Conservation (phyloP, 1,140 invertebrate species). For the Coptotermes formosanus region DNA sequence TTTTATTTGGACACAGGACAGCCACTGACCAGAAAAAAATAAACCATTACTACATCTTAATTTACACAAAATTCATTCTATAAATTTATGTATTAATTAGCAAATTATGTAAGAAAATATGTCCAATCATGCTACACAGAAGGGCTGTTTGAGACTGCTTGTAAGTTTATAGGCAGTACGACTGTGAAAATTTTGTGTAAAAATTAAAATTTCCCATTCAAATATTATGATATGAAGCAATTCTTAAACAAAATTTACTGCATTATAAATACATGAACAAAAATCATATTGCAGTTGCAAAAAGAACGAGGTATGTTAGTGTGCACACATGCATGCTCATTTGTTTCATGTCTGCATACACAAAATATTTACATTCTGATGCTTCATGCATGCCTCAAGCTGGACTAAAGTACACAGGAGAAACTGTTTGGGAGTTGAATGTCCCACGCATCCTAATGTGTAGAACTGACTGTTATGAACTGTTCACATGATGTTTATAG, state of each 20-base stretch:
- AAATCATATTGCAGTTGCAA: background rate
- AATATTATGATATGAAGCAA: background rate
- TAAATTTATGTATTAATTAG: background rate
- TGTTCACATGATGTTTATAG: constrained; percentile 19
- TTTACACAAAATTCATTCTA: background rate
- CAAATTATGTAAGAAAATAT: background rate
- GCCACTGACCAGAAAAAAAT: too few species aligned
- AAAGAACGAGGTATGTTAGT: background rate
- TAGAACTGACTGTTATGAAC: constrained; percentile 16
- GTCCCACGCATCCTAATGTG: constrained; percentile 16
- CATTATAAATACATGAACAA: background rate
- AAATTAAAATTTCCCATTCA: background rate
- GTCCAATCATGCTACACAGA: background rate
- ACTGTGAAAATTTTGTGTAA: background rate
- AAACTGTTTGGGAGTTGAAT: constrained; percentile 8
- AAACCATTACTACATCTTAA: background rate
- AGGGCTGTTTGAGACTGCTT: background rate
- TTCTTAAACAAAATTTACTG: background rate
- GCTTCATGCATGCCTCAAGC: background rate
- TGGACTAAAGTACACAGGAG: background rate
- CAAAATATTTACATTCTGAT: background rate
- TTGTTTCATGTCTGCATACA: background rate
- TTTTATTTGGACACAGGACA: too few species aligned
- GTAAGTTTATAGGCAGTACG: background rate
- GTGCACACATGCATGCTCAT: background rate